Conservation (phyloP, 2,888 invertebrate species). For the Leptodirus hochenwartii region DNA sequence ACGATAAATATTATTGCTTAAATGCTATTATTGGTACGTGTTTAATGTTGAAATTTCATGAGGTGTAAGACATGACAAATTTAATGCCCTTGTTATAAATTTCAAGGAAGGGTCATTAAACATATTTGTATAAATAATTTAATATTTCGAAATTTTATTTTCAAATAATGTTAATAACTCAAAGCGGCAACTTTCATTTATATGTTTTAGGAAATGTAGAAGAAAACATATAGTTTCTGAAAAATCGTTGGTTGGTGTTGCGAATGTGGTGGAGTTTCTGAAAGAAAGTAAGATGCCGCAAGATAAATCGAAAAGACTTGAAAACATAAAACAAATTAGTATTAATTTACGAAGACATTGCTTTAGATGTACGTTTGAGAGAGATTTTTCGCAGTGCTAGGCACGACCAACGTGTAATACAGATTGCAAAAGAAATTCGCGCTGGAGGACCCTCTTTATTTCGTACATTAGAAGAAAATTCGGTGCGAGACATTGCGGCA, state of each 20-base stretch:
- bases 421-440: slow-evolving; percentile 15
- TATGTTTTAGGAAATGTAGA: slow-evolving; percentile 12
- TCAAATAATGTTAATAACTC: no score
- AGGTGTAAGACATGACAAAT: no score
- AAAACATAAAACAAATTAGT: no score
- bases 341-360: slow-evolving; percentile 1
- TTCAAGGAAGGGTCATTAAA: no score
- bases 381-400: slow-evolving; percentile 22
- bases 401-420: slow-evolving; percentile 14
- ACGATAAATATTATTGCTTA: no score
- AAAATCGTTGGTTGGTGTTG: slow-evolving; percentile 25
- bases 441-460: slow-evolving; percentile 15
- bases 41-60: no score
- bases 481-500: slow-evolving; percentile 26
- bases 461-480: slow-evolving; percentile 19
- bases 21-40: no score
- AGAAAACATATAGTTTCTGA: slow-evolving; percentile 28
- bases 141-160: no score
- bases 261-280: slow-evolving; percentile 10
- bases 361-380: slow-evolving; percentile 13
- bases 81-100: no score
- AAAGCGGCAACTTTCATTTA: slow-evolving; percentile 7
- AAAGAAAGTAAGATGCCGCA: slow-evolving; percentile 9
- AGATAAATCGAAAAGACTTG: not conserved
- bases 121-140: no score